A percentile compares a stretch with the other conserved stretches of the same genome.
Conservation (phyloP, 1,140 invertebrate genomes). For the Magallana gigas region DNA sequence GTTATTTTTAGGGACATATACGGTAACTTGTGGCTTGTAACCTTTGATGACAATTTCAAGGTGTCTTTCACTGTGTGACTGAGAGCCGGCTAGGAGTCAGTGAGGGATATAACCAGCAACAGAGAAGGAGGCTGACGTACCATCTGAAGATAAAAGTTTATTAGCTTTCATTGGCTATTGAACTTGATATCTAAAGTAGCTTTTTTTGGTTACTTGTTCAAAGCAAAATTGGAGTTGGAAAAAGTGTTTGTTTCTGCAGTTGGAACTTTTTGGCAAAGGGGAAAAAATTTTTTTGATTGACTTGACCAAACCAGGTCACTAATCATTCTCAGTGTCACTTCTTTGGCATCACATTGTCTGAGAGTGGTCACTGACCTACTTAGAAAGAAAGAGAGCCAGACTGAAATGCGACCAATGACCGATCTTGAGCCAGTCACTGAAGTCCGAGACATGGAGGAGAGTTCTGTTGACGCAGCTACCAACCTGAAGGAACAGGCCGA, state of each 20-base stretch:
- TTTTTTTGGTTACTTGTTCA: no score
- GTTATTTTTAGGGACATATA: conserved; percentile 20
- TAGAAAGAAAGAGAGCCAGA: background rate
- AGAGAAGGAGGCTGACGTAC: no score
- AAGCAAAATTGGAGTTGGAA: no score
- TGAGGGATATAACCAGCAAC: no score
- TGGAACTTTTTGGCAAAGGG: no score
- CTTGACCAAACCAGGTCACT: no score
- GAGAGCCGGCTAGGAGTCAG: no score
- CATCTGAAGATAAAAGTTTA: no score
- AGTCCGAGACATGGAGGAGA: conserved; percentile 30
- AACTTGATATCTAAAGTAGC: no score
- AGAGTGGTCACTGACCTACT: conserved; percentile 34
- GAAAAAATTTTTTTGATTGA: no score
- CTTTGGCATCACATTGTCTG: conserved; percentile 3
- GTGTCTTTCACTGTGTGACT: conserved; percentile 7
- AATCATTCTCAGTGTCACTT: conserved; percentile 17
- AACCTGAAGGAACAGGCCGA: conserved; percentile 15
- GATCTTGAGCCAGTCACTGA: conserved; percentile 38
- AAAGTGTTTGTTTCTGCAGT: no score
- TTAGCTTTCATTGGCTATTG: no score
- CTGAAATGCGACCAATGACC: conserved; percentile 34
- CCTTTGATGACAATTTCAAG: conserved; percentile 20
- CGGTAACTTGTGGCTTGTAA: conserved; percentile 16
- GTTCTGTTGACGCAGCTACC: conserved; percentile 10